phyloP scores from a whole-genome alignment of 2,797 vertebrate species.

The Amazona ochrocephala region DNA sequence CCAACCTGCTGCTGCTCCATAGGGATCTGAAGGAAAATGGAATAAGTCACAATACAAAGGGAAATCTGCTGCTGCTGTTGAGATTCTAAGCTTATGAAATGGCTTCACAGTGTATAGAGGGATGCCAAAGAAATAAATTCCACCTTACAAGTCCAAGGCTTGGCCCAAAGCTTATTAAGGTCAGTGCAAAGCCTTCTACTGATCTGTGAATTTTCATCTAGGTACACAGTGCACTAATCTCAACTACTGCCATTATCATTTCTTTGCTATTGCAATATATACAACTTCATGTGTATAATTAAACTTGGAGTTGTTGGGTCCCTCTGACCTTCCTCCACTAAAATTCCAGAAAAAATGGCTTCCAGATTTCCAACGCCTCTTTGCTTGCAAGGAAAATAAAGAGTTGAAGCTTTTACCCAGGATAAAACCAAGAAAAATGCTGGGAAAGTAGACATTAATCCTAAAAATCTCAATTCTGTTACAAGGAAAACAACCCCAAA shows the following conservation, averaged over 20 bases:
- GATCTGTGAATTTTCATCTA: not conserved
- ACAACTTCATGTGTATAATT: not conserved
- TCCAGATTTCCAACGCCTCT: not conserved
- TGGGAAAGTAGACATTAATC: not conserved
- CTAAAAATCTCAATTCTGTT: not conserved
- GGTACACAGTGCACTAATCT: not conserved
- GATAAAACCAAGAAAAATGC: not conserved
- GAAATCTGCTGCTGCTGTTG: not conserved
- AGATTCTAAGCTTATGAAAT: not conserved
- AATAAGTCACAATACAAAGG: not conserved
- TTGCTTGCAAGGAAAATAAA: not conserved
- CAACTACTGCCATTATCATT: not conserved
- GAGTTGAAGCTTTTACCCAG: not conserved
- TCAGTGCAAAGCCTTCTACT: not conserved
- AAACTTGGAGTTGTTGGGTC: not conserved
- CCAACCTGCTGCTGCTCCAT: not conserved
- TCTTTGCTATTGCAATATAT: not conserved
- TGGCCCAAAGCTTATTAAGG: not conserved
- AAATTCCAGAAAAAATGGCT: not conserved
- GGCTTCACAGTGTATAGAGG: not conserved
- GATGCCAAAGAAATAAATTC: conserved; percentile 16
- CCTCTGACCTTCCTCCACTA: not conserved
- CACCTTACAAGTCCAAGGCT: not conserved
- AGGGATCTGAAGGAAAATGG: not conserved
- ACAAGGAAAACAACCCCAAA: conserved; percentile 6